Base-by-base conservation (phyloP, 2,797 vertebrate genomes). In the Schizopygopsis malacanthus region DNA sequence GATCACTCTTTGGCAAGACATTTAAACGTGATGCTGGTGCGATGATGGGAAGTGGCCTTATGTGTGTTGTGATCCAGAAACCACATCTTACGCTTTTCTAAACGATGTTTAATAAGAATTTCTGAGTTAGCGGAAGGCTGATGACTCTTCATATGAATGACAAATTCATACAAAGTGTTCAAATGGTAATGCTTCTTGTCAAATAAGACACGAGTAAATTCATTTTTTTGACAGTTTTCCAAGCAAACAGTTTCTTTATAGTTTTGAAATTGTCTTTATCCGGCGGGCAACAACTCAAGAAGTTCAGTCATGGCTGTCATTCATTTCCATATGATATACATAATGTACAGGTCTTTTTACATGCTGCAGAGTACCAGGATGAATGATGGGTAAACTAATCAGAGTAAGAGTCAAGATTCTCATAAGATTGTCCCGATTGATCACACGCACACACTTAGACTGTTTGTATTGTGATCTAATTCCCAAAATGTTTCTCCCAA, bases 1-100 rank as follows among this genome's bases (percentile, higher is more conserved):
- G 88, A 67, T 82, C 88, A 81, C 45, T 85, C 69, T 91, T 84
- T 89, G 78, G 83, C 87, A 89, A 33, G 47, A 33, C 28, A 12
- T 61, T 41, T 67, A 28, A 33, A 78, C 11, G 70, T 86, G 43
- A 82, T 28, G 80, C 47, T 18, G 56, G 16, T 91, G 37, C 45
- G 88, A 88, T 86, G 88, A 52, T 11, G 54, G 50, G 85, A 90
- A 87, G 85, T 43, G 89, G 91, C 90, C 87, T 87, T 16, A 18
- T 37, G 25, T n/a, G 56, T 71, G 47, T 65, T 85, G 41, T 85
- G 41, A 82, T 63, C 80, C 87, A 59, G 71, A 73, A 25, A 86
- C 25, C 33, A 8, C 71, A 12, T 67, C 18, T 50, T 76, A 1
- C n/a, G 13, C 43, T 39, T 9, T 25, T 79, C 56, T 63, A 41